Percentiles rank a stretch among this genome's conserved stretches.
Evolutionary conservation across 1,140 invertebrate species (phyloP).

Genomic region (Drosophila varians): DNA sequence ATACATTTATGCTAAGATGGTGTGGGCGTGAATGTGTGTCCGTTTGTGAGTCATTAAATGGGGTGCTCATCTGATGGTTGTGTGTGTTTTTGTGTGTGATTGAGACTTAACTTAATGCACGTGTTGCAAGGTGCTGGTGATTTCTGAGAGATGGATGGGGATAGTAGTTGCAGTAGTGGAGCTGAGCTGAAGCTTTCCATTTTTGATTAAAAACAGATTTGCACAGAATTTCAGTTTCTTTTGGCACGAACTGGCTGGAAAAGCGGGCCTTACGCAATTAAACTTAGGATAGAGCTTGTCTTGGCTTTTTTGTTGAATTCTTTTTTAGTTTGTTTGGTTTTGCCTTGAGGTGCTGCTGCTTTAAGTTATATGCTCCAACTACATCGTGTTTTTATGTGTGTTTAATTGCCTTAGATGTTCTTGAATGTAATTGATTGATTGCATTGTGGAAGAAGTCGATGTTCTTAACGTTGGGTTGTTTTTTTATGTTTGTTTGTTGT

Average conservation of each 20-base stretch:
- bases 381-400: slow-evolving; percentile 27
- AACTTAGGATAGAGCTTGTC: slow-evolving; percentile 35
- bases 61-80: slow-evolving; percentile 19
- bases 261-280: slow-evolving; percentile 55
- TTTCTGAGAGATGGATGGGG: not conserved
- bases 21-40: slow-evolving; percentile 47
- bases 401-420: slow-evolving; percentile 25
- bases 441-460: slow-evolving; percentile 77
- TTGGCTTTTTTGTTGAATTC: slow-evolving; percentile 3
- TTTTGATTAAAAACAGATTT: slow-evolving; percentile 66
- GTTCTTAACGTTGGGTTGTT: slow-evolving; percentile 71
- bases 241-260: slow-evolving; percentile 74
- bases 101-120: slow-evolving; percentile 70
- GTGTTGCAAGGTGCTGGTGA: slow-evolving; percentile 19
- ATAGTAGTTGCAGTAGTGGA: slow-evolving; percentile 24
- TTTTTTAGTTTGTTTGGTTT: not conserved
- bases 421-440: slow-evolving; percentile 66
- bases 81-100: slow-evolving; percentile 41
- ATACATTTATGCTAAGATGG: slow-evolving; percentile 69
- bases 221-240: slow-evolving; percentile 67
- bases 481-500: slow-evolving; percentile 34
- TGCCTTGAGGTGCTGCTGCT: slow-evolving; percentile 23
- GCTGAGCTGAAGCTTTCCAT: slow-evolving; percentile 28
- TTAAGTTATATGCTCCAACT: slow-evolving; percentile 21
- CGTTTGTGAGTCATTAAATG: too few species aligned